Conservation (phyloP, 2,113 vertebrate species). For the Pseudopodoces humilis region DNA sequence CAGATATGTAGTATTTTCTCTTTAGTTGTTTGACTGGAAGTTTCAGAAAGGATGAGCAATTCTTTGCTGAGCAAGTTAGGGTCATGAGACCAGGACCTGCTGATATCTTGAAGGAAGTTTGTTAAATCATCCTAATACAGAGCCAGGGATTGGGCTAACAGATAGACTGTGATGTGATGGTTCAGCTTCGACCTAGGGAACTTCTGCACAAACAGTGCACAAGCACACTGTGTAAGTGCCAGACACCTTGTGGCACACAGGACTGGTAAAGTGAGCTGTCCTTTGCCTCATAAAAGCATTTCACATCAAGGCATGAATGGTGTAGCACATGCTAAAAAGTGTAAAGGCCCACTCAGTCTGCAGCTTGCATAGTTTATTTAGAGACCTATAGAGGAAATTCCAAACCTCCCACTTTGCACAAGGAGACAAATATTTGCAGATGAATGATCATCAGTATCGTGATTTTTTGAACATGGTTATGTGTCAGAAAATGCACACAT, state of each 20-base stretch:
- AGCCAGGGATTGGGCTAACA: neutral
- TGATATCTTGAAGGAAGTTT: neutral
- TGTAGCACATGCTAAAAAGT: neutral
- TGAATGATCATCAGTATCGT: fast-evolving
- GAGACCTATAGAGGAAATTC: neutral
- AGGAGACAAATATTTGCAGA: neutral
- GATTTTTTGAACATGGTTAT: neutral
- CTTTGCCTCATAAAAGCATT: neutral
- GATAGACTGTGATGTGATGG: neutral
- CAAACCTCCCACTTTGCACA: neutral
- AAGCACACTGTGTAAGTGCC: neutral
- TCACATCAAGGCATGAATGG: neutral
- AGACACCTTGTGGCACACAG: neutral
- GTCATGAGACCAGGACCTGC: neutral
- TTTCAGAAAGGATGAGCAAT: neutral
- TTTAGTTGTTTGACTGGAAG: neutral
- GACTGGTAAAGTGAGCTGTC: neutral
- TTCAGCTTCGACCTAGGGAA: neutral
- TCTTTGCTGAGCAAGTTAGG: neutral
- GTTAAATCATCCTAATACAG: neutral
- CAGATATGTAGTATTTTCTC: neutral
- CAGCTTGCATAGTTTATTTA: neutral
- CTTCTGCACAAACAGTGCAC: neutral
- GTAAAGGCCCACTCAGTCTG: neutral
- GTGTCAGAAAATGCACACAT: neutral